Base-by-base conservation (phyloP, 30 jellyfish, hydroid and myxozoan species). In the Hydra vulgaris region DNA sequence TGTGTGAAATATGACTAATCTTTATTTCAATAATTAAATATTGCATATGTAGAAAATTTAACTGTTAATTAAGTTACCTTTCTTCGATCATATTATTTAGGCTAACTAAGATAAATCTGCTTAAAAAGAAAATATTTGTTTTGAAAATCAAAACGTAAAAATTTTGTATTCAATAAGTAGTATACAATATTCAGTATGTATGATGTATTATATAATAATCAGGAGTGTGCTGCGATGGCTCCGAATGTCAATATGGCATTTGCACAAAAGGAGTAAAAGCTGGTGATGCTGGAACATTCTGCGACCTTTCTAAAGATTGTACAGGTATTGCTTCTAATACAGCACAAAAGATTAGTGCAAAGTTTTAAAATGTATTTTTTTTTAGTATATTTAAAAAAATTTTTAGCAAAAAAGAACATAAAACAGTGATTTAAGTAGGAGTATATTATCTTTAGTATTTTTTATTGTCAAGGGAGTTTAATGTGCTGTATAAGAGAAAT, bases 211-310 rank as follows among this genome's bases (percentile, higher is more conserved):
- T 40, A 17, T 53, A 0, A 23, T 0, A 7, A 7, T 12, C 21
- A 87, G 95, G 97, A 0, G 95, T 84, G 54, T 90, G 97, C 78
- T 90, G 97, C 83, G 81, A 86, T 21, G 96, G 96, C 24, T 26
- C 88, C 53, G 97, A 83, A 54, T 90, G 97, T 77, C 97, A 90
- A 71, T 90, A 86, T 82, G 97, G 97, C 0, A 67, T 81, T 73
- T 90, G 97, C 54, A 84, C 92, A 0, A 76, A 72, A 55, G 97
- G 96, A 0, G 93, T 80, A 5, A 71, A 79, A n/a, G 95, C 94
- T 0, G 97, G 97, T 12, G 90, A 81, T 82, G 95, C 97, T 7
- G 97, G 97, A 0, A 90, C 97, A 73, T 90, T 74, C 72, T 90
- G 97, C 66, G 97, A 90, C 84, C 70, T 82, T 26, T 82, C 89